phyloP scores from a whole-genome alignment of 2,113 vertebrate species.

The Struthidea cinerea region DNA sequence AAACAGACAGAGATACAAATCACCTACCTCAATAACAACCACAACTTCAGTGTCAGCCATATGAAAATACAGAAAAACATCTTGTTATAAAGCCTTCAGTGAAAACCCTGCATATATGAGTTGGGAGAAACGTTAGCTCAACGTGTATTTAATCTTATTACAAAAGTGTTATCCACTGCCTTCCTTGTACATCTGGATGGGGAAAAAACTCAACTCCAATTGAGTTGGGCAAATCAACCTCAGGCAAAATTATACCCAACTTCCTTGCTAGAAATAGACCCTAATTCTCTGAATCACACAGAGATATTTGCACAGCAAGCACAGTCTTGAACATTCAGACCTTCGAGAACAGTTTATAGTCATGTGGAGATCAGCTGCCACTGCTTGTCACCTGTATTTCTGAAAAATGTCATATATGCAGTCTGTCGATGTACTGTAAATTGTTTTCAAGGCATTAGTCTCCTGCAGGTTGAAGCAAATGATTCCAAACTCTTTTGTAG shows the following conservation, averaged over 20 bases:
- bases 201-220: background rate
- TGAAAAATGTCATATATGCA: background rate
- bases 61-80: background rate
- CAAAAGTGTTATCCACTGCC: background rate
- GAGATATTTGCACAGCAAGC: background rate
- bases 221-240: background rate
- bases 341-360: background rate
- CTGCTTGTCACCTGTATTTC: background rate
- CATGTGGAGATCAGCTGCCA: conserved; percentile 16
- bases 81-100: background rate
- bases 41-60: background rate
- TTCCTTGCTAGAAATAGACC: background rate
- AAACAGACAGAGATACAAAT: background rate
- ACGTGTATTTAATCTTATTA: background rate
- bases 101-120: background rate
- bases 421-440: background rate
- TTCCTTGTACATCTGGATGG: background rate
- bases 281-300: background rate
- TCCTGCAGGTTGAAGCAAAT: background rate
- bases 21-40: background rate
- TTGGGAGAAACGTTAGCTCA: background rate
- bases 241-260: background rate
- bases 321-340: background rate
- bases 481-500: background rate
- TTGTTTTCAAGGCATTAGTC: background rate